A percentile compares a stretch with the other conserved stretches of the same genome.
phyloP scores from a whole-genome alignment of 2,113 vertebrate genomes.

The Rhinogobius similis region DNA sequence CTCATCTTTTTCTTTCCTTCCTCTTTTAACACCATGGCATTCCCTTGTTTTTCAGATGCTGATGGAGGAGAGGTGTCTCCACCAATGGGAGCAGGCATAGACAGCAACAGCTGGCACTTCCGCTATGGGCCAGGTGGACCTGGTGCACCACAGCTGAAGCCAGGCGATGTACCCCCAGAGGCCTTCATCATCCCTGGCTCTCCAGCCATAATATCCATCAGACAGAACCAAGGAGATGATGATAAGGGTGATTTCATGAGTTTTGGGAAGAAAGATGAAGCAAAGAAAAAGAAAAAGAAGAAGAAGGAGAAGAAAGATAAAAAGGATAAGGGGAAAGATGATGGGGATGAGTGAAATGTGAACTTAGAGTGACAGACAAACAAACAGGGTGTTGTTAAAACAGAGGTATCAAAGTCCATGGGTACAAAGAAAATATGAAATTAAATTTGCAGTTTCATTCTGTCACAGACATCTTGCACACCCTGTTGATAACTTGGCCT shows the following conservation, averaged over 20 bases:
- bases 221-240: conserved; percentile 92
- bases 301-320: conserved; percentile 98
- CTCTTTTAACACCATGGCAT: too few species aligned
- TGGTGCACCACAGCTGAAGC: conserved; percentile 86
- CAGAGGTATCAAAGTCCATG: conserved; percentile 76
- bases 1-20: too few species aligned
- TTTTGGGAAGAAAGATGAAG: conserved; percentile 98
- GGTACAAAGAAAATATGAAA: conserved; percentile 52
- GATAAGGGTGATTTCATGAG: conserved; percentile 99
- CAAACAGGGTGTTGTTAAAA: conserved; percentile 66
- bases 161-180: conserved; percentile 96
- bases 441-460: conserved; percentile 26
- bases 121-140: conserved; percentile 90
- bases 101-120: conserved; percentile 99
- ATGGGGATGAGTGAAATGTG: conserved; percentile 87
- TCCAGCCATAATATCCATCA: conserved; percentile 98
- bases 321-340: conserved; percentile 95
- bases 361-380: conserved; percentile 78
- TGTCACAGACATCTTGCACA: conserved; percentile 29
- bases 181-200: conserved; percentile 99
- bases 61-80: conserved; percentile 96
- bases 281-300: conserved; percentile 99
- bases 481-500: conserved; percentile 52
- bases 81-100: conserved; percentile 94
- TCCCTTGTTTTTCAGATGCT: conserved; percentile 88